These are phyloP conservation scores for Pachydiplax longipennis DNA, from an alignment of 2,888 invertebrate species.

Conservation along the genomic window DNA sequence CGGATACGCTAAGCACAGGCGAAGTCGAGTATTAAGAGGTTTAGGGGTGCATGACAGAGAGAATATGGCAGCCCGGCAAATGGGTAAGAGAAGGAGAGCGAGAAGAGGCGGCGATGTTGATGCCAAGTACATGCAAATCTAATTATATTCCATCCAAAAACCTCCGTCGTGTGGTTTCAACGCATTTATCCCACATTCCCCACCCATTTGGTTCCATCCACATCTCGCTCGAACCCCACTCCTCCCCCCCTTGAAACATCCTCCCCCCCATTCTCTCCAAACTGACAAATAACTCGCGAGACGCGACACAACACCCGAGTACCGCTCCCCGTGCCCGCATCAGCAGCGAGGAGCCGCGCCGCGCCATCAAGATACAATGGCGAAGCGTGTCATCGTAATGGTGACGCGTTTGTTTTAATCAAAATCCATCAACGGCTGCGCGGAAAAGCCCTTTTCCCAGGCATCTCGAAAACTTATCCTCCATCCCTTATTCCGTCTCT, in stretches of 20 bases:
- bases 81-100: neutral
- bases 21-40: neutral
- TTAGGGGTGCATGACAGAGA: neutral
- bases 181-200: constrained; percentile 8
- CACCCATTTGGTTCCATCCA: constrained; percentile 19
- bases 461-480: constrained; percentile 25
- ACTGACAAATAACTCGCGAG: constrained; percentile 38
- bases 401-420: constrained; percentile 45
- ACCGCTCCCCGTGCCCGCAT: neutral
- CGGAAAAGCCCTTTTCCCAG: constrained; percentile 39
- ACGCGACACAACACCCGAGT: constrained; percentile 38
- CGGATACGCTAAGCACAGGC: constrained; percentile 17
- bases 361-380: constrained; percentile 42
- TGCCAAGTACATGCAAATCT: constrained; percentile 45
- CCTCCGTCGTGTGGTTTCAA: constrained; percentile 15
- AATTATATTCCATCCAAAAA: constrained; percentile 44
- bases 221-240: neutral
- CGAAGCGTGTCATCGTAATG: constrained; percentile 41
- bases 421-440: constrained; percentile 41
- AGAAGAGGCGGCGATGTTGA: constrained; percentile 11
- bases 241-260: neutral
- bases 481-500: neutral
- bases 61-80: no score
- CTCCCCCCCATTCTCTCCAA: neutral
- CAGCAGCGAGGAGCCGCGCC: neutral